Percentiles rank a stretch among this genome's conserved stretches.
These are phyloP conservation scores for Galeopsomyia nigrocyanea DNA, from an alignment of 2,888 invertebrate genomes.

Conservation along the genomic window DNA sequence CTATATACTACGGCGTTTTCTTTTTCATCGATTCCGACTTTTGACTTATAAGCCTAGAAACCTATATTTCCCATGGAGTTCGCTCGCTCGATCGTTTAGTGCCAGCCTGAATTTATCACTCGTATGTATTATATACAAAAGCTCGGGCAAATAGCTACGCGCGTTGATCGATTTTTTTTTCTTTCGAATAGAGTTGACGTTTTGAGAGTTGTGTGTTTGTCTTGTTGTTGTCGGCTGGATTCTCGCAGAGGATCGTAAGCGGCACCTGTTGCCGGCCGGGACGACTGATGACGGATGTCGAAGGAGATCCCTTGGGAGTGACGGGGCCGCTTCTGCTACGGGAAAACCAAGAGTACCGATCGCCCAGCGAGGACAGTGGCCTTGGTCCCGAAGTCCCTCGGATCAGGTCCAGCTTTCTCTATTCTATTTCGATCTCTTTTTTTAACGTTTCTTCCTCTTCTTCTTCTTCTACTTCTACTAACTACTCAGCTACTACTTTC, in stretches of 20 bases:
- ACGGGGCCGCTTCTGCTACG: conserved; percentile 63
- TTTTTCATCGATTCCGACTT: conserved; percentile 20
- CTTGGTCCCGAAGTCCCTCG: conserved; percentile 85
- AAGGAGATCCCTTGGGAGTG: conserved; percentile 67
- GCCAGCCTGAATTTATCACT: too few relatives aligned
- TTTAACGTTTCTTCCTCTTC: conserved; percentile 1
- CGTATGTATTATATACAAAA: too few relatives aligned
- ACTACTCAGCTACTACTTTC: not conserved
- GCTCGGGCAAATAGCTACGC: conserved; percentile 20
- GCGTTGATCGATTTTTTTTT: conserved; percentile 6
- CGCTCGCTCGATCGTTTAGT: not conserved
- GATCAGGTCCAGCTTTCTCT: conserved; percentile 59
- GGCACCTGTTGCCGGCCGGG: conserved; percentile 64
- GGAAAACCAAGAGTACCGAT: conserved; percentile 81
- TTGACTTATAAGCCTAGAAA: conserved; percentile 33
- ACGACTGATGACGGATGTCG: conserved; percentile 65
- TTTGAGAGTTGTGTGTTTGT: not conserved
- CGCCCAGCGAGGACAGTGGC: conserved; percentile 95
- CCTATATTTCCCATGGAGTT: conserved; percentile 33
- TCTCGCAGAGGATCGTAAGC: conserved; percentile 64
- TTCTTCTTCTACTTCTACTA: conserved; percentile 1
- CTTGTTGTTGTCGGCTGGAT: conserved; percentile 51
- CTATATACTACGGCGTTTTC: not conserved
- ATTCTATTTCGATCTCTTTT: conserved; percentile 9
- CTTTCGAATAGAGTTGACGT: too few relatives aligned